phyloP scores from a whole-genome alignment of 2,113 vertebrate species.

The Macroglossus sobrinus region DNA sequence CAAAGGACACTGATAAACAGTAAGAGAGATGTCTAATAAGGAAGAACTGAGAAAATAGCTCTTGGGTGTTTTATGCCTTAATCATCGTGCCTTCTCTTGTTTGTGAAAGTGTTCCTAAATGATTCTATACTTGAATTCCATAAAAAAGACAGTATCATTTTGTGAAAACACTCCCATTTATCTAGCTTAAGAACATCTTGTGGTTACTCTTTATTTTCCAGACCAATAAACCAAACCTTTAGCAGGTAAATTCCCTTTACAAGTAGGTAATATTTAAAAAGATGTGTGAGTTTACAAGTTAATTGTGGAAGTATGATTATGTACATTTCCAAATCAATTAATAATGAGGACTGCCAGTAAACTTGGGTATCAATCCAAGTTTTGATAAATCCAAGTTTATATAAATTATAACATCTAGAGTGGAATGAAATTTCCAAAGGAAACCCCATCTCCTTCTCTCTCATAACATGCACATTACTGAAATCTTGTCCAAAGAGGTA shows the following conservation, averaged over 20 bases:
- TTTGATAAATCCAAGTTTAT: not conserved
- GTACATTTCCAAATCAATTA: not conserved
- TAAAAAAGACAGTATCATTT: not conserved
- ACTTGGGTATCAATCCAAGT: not conserved
- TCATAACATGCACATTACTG: not conserved
- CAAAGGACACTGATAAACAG: not conserved
- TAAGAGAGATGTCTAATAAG: not conserved
- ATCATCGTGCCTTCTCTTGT: not conserved
- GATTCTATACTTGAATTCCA: not conserved
- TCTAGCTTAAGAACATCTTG: not conserved
- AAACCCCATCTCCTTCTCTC: not conserved
- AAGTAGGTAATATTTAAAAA: not conserved
- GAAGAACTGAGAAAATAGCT: not conserved
- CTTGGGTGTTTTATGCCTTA: not conserved
- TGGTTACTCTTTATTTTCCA: not conserved
- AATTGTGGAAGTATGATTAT: not conserved
- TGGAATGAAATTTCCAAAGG: not conserved
- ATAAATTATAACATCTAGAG: not conserved
- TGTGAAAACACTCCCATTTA: not conserved
- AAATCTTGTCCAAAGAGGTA: not conserved
- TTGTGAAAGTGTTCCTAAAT: not conserved
- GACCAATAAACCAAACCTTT: not conserved
- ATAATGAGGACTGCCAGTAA: not conserved
- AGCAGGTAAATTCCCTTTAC: not conserved
- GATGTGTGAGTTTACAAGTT: not conserved